Evolutionary conservation across 2,888 invertebrate species (phyloP).

Genomic region (Polydrusus pterygomalis): DNA sequence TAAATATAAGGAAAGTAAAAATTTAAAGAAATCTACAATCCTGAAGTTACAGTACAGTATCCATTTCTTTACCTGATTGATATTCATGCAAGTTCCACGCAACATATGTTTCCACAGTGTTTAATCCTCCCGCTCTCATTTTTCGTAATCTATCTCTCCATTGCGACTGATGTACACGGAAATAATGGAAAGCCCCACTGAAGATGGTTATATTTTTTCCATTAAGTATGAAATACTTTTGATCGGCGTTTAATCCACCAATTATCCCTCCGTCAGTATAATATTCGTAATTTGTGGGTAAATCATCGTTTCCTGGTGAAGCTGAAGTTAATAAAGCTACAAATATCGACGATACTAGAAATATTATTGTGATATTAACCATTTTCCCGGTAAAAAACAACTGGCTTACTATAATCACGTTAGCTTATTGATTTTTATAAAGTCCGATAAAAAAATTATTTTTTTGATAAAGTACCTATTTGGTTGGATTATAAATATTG

Average conservation of each 20-base stretch:
- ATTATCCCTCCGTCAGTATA: constrained; percentile 69
- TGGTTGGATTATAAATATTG: no score
- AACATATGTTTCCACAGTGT: constrained; percentile 89
- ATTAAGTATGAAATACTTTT: constrained; percentile 70
- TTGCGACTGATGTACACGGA: constrained; percentile 83
- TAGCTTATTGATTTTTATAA: not conserved
- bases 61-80: constrained; percentile 66
- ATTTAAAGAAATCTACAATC: no score
- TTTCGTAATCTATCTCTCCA: constrained; percentile 88
- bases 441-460: not conserved
- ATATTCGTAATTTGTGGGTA: constrained; percentile 68
- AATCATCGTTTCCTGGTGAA: not conserved
- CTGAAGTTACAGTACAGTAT: no score
- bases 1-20: no score
- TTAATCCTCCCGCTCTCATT: constrained; percentile 88
- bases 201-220: constrained; percentile 70
- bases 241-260: constrained; percentile 64
- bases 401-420: not conserved
- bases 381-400: not conserved
- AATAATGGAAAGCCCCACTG: constrained; percentile 86
- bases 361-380: not conserved
- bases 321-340: not conserved
- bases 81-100: constrained; percentile 94
- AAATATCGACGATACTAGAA: not conserved
- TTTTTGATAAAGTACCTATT: no score